A percentile compares a stretch with the other conserved stretches of the same genome.
Conservation (phyloP, 2,888 invertebrate species). For the Hypolimnas misippus region DNA sequence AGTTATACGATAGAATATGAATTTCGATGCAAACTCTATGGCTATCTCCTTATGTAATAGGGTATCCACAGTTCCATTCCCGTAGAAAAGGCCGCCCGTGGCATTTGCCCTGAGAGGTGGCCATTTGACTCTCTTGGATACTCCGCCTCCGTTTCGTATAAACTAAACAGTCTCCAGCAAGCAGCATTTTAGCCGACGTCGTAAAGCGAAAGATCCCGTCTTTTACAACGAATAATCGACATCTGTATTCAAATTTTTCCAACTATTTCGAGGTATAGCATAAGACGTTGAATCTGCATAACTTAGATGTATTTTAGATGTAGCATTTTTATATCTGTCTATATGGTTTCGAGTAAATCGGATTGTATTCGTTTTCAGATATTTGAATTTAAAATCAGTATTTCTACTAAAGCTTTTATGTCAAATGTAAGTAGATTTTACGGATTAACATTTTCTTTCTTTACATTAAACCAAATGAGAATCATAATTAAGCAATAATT, state of each 20-base stretch:
- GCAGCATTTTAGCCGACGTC: conserved; percentile 77
- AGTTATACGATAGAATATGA: neutral
- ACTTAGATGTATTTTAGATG: conserved; percentile 67
- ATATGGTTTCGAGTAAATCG: conserved; percentile 4
- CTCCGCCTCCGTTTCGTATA: conserved; percentile 75
- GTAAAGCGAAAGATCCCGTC: conserved; percentile 69
- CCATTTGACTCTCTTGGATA: conserved; percentile 74
- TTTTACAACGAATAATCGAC: conserved; percentile 59
- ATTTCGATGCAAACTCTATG: conserved; percentile 40
- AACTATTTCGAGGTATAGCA: conserved; percentile 47
- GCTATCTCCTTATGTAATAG: conserved; percentile 56
- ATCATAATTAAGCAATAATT: conserved; percentile 16
- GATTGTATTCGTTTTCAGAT: neutral
- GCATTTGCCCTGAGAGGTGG: conserved; percentile 73
- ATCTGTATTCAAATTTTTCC: conserved; percentile 81
- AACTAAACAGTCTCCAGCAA: conserved; percentile 72
- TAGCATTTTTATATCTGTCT: conserved; percentile 24
- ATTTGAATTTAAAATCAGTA: conserved; percentile 29
- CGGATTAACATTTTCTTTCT: conserved; percentile 39
- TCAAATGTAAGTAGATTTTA: neutral
- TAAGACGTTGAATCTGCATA: conserved; percentile 69
- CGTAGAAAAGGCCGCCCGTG: conserved; percentile 70
- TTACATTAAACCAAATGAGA: conserved; percentile 40
- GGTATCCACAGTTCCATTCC: conserved; percentile 59
- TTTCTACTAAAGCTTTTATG: neutral